Evolutionary conservation across 2,113 vertebrate genomes (phyloP), one percentile per base, ranked within the genome.

Genomic region (Bufo bufo): DNA sequence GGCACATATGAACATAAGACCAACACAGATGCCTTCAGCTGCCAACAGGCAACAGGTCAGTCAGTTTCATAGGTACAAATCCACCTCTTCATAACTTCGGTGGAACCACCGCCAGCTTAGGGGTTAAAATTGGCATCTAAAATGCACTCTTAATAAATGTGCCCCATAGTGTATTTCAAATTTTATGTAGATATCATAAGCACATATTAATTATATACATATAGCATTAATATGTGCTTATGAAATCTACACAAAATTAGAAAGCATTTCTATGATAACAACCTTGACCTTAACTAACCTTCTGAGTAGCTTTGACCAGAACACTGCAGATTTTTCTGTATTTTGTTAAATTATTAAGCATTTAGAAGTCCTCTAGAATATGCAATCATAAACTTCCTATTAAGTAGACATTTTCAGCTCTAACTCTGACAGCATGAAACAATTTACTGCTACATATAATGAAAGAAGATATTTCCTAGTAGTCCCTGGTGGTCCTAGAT

Each of bases 371-470:
- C 77, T 43, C 58, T 88, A 65, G 71, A 82, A 77, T 83, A 50
- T 77, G 87, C 80, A 77, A 88, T 88, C 87, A 88, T 88, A 88
- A 88, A 84, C 87, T 52, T 82, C 86, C 78, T 88, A 83, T 87
- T 87, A 87, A 82, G 78, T 82, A 87, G 79, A 82, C 61, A 75
- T 87, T 83, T 88, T 54, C 86, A 75, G 80, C 56, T 52, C 47
- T 77, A 82, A 77, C 69, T 88, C 71, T 88, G 80, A 88, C 87
- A 88, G 87, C 80, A 88, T 88, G 80, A 88, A 88, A 88, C 80
- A 84, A 88, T 83, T 83, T 88, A 88, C 71, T 77, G 81, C 71
- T 88, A 77, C 71, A 84, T 88, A 54, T 88, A 88, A 88, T 88
- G 80, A 88, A 88, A 77, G 80, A 84, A 75, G 69, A 84, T 83